Conservation (phyloP, 2,888 invertebrate genomes). For the Eristalis tenax region DNA sequence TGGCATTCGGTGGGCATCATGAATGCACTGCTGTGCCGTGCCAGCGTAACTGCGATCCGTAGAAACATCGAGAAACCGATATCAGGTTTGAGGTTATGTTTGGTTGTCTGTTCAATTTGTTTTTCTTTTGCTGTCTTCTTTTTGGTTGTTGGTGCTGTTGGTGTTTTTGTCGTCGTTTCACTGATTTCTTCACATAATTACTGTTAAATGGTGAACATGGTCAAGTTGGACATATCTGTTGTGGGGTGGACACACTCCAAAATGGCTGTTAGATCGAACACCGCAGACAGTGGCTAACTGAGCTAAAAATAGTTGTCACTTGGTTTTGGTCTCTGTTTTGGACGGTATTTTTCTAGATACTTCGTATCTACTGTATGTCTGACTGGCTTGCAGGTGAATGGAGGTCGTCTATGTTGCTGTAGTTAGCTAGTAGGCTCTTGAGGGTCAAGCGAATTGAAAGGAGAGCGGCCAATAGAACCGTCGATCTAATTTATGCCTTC, state of each 20-base stretch:
- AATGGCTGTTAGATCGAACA: slow-evolving; percentile 22
- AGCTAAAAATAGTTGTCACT: slow-evolving; percentile 1
- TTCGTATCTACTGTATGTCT: background rate
- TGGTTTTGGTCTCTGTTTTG: background rate
- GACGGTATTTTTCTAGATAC: background rate
- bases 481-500: background rate
- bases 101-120: background rate
- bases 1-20: slow-evolving; percentile 36
- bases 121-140: background rate
- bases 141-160: background rate
- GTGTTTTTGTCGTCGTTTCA: slow-evolving; percentile 2
- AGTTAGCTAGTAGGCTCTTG: background rate
- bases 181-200: slow-evolving; percentile 46
- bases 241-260: slow-evolving; percentile 33
- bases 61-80: slow-evolving; percentile 44
- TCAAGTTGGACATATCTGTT: slow-evolving; percentile 59
- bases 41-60: background rate
- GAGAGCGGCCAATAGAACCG: background rate
- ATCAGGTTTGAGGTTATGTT: slow-evolving; percentile 38
- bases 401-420: background rate
- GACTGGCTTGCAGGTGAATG: background rate
- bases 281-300: background rate
- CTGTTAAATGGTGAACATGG: slow-evolving; percentile 61
- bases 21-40: slow-evolving; percentile 14
- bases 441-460: background rate